Evolutionary conservation across 30 jellyfish, hydroid and myxozoan genomes (phyloP), one percentile per base, ranked within the genome.

Genomic region (Chironex yamaguchii): DNA sequence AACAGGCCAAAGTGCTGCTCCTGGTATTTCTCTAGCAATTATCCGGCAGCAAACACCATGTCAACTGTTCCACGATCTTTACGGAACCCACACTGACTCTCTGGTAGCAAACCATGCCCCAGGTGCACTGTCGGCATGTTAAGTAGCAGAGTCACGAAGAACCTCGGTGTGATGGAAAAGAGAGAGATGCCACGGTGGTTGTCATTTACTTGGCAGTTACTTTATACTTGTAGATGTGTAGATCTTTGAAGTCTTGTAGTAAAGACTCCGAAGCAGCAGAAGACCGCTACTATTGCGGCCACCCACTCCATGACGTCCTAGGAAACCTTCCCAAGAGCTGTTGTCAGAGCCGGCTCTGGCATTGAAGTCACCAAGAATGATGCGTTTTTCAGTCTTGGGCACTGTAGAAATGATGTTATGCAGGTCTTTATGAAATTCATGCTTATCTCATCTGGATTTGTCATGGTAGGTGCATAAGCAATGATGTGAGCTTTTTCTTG

Each of bases 161-260:
- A 9, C 62, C n/a, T 48, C n/a, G 14, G 14, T n/a, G 14, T n/a
- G n/a, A 48, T 48, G 62, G 62, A 12, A n/a, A 48, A n/a, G 14
- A 48, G 62, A 48, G 62, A 48, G 62, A 48, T 48, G 62, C 62
- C 62, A n/a, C 62, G 62, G n/a, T 48, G n/a, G n/a, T 12, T 48
- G 14, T n/a, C 62, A n/a, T n/a, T 9, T 12, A 48, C n/a, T 12
- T 12, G 14, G 14, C n/a, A 9, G 62, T 48, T n/a, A n/a, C 62
- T n/a, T 48, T 48, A 9, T n/a, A 9, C n/a, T 48, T 48, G 62
- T 48, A 48, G 62, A 48, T n/a, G 14, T 12, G 12, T 12, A 48
- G 14, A 48, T 48, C 62, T n/a, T 48, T 48, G 14, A n/a, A 48
- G 14, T 48, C 14, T n/a, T 48, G 62, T 48, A n/a, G 62, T 9